Percentiles rank a stretch among this genome's conserved stretches.
Evolutionary conservation across 2,113 vertebrate genomes (phyloP).

Genomic region (Charina bottae): DNA sequence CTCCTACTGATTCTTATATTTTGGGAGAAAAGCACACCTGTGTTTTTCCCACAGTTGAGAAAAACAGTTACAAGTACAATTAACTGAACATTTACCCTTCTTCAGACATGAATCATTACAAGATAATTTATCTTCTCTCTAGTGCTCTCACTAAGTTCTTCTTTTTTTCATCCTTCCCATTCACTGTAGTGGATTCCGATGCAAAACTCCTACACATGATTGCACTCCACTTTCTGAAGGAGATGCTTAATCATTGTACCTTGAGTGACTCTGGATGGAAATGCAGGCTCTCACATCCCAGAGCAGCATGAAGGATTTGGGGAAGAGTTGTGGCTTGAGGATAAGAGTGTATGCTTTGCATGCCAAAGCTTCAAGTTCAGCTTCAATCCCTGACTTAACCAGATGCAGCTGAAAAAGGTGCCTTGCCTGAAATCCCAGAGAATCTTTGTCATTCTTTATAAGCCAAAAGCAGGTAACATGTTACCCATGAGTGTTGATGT

Average conservation of each 20-base stretch:
- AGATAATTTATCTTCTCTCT: neutral
- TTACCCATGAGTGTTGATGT: neutral
- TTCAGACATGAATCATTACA: neutral
- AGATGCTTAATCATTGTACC: neutral
- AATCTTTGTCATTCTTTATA: neutral
- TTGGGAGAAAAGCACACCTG: neutral
- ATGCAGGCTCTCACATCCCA: neutral
- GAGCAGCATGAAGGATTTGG: neutral
- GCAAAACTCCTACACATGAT: conserved; percentile 18
- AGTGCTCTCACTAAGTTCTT: conserved; percentile 12
- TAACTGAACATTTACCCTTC: neutral
- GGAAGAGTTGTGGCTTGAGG: neutral
- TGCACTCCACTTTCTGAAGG: conserved; percentile 1
- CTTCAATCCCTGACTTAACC: neutral
- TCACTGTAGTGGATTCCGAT: neutral
- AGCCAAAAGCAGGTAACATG: neutral
- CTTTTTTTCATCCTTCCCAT: neutral
- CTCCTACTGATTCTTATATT: neutral
- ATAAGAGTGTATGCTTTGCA: neutral
- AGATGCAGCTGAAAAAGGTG: neutral
- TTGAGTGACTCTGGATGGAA: neutral
- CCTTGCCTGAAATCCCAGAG: neutral
- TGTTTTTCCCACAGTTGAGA: conserved; percentile 7
- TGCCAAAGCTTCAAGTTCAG: neutral
- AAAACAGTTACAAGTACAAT: conserved; percentile 33